Percentiles rank a stretch among this genome's conserved stretches.
These are phyloP conservation scores for Gallinago solitaria DNA, from an alignment of 2,797 vertebrate genomes.

Conservation along the genomic window DNA sequence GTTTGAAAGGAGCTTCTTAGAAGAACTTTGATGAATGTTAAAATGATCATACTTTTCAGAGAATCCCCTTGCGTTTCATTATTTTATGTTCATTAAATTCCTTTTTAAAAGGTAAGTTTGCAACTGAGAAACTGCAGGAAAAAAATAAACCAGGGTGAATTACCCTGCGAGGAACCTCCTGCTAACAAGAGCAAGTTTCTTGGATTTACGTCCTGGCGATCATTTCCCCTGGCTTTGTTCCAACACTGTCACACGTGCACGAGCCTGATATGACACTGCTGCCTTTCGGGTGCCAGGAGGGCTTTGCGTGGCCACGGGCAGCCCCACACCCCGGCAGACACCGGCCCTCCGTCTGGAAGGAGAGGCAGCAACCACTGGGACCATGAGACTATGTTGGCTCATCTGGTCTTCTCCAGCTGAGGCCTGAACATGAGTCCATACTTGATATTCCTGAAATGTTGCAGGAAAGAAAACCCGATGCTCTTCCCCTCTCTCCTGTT, in stretches of 20 bases:
- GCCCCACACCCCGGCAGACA: not conserved
- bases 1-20: conserved; percentile 19
- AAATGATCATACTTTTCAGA: not conserved
- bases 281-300: not conserved
- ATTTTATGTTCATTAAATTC: not conserved
- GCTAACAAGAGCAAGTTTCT: not conserved
- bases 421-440: not conserved
- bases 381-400: not conserved
- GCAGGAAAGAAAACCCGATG: not conserved
- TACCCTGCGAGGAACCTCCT: not conserved
- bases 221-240: not conserved
- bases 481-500: not conserved
- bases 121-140: not conserved
- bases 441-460: not conserved
- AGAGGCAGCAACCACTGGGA: not conserved
- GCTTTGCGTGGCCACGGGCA: rapidly evolving
- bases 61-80: not conserved
- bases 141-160: not conserved
- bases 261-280: not conserved
- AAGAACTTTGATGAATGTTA: not conserved
- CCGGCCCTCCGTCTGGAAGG: not conserved
- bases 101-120: not conserved
- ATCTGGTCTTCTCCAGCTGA: not conserved
- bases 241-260: not conserved
- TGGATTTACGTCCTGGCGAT: not conserved